Base-by-base conservation (phyloP, 2,797 vertebrate genomes). In the Triplophysa yarkandensis region DNA sequence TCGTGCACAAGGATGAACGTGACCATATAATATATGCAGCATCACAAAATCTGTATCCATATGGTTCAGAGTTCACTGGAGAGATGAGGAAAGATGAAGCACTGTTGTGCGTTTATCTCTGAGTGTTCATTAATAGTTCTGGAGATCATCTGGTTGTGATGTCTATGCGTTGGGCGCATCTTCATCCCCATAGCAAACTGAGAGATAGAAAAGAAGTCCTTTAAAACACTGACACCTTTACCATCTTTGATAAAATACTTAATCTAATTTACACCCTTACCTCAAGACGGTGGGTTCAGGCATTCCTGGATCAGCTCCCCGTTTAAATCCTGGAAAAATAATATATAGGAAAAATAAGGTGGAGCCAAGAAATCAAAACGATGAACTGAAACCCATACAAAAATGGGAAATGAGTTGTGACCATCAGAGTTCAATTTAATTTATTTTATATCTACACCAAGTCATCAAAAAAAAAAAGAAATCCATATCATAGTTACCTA, bases 111-210 rank as follows among this genome's bases (percentile, higher is more conserved):
- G 27, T 16, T 41, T 6, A n/a, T 61, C 46, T 2, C 6, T 1
- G 23, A n/a, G 10, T 44, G 25, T 44, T 69, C 25, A 27, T 2
- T 4, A 5, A 57, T 0, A 6, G 13, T 58, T 30, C 14, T 1
- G 28, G 14, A 17, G 54, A 57, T 14, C 27, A 19, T 34, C 55
- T 19, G n/a, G 55, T 32, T 58, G 1, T 13, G 4, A 14, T 36
- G 27, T 7, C 14, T n/a, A 25, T 13, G 8, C 13, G 1, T 55
- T 61, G 4, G 17, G 43, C 25, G 19, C 2, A 1, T 82, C 78
- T 30, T 93, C 83, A 93, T 73, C 92, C 92, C 92, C 92, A 93
- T 1, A 93, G 88, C 84, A 76, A 70, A 66, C 65, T 79, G 55
- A 62, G 19, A 19, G 34, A 23, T n/a, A 16, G 19, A 19, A 52